These are phyloP conservation scores for Drosophila nannoptera DNA, from an alignment of 1,140 invertebrate species.

Conservation along the genomic window DNA sequence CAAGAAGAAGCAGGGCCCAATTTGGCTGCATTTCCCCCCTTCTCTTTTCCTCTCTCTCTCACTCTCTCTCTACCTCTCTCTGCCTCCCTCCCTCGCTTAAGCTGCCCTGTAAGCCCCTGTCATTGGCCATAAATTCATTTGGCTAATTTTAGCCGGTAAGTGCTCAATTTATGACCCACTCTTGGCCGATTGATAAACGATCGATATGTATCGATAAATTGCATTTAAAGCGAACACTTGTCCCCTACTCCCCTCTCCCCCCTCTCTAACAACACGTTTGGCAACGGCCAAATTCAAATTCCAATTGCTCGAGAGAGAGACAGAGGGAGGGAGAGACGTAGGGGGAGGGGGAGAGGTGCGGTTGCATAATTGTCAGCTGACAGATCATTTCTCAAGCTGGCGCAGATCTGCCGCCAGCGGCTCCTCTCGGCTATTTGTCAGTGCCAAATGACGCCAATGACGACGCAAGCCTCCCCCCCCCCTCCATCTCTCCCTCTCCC, in stretches of 20 bases:
- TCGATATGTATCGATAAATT: slow-evolving; percentile 40
- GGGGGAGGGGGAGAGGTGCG: not conserved
- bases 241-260: slow-evolving; percentile 30
- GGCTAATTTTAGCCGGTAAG: slow-evolving; percentile 7
- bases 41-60: not conserved
- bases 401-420: slow-evolving; percentile 33
- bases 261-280: slow-evolving; percentile 17
- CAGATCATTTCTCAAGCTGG: slow-evolving; percentile 56
- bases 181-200: slow-evolving; percentile 39
- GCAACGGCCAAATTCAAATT: slow-evolving; percentile 31
- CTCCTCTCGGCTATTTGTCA: slow-evolving; percentile 43
- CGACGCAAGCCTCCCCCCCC: slow-evolving; percentile 32
- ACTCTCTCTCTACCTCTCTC: too few relatives aligned
- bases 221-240: slow-evolving; percentile 29
- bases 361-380: slow-evolving; percentile 66
- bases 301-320: slow-evolving; percentile 6
- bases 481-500: not conserved
- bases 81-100: too few relatives aligned
- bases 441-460: slow-evolving; percentile 68
- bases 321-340: not conserved
- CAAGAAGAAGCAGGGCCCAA: too few relatives aligned
- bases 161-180: slow-evolving; percentile 28
- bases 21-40: too few relatives aligned
- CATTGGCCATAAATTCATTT: slow-evolving; percentile 11
- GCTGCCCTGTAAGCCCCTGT: not conserved